These are phyloP conservation scores for Sander lucioperca DNA, from an alignment of 2,113 vertebrate species.

Conservation along the genomic window DNA sequence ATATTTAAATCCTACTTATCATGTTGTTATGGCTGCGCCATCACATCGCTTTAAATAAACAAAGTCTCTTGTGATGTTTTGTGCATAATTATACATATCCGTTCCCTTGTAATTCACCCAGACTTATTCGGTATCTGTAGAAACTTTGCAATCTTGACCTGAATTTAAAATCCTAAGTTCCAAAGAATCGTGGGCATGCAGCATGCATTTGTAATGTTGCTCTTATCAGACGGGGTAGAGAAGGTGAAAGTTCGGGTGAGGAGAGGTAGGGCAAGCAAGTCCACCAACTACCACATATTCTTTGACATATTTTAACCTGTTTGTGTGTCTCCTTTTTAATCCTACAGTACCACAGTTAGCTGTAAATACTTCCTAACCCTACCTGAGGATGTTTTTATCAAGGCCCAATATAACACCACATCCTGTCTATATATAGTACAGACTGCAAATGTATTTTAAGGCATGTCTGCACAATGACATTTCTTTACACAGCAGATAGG, in stretches of 20 bases:
- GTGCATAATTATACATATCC: neutral
- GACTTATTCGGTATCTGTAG: neutral
- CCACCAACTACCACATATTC: neutral
- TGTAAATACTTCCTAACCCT: neutral
- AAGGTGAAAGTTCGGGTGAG: neutral
- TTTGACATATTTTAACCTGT: neutral
- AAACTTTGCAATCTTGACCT: slow-evolving; percentile 1
- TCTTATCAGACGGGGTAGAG: neutral
- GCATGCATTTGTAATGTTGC: slow-evolving; percentile 33
- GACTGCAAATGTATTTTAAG: slow-evolving; percentile 17
- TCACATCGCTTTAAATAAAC: neutral
- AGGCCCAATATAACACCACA: neutral
- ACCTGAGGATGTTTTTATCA: slow-evolving; percentile 20
- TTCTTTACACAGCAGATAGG: slow-evolving; percentile 51
- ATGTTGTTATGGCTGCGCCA: neutral
- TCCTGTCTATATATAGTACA: slow-evolving; percentile 1
- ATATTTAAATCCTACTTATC: neutral
- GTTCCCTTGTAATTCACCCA: neutral
- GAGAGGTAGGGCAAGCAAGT: neutral
- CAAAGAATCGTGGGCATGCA: neutral
- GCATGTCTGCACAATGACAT: slow-evolving; percentile 55
- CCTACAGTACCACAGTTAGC: neutral
- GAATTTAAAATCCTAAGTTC: slow-evolving; percentile 26
- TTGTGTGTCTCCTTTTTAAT: neutral
- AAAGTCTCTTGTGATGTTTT: neutral